Percentiles rank a stretch among this genome's conserved stretches.
Conservation (phyloP, 2,888 invertebrate genomes). For the Elgonia sp. region DNA sequence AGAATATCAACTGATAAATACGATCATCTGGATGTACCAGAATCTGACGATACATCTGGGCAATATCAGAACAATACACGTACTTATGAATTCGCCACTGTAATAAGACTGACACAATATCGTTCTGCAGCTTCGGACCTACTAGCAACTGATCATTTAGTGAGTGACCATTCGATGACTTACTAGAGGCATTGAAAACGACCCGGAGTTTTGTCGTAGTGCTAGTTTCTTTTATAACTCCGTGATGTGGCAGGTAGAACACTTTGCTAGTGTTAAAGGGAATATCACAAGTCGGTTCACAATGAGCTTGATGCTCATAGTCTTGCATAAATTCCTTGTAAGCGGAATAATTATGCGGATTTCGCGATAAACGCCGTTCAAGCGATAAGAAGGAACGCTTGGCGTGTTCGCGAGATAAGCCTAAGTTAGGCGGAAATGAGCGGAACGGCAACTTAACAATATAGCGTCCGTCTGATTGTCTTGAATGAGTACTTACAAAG, state of each 20-base stretch:
- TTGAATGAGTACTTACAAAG: no score
- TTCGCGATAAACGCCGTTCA: no score
- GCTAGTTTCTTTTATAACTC: slow-evolving; percentile 1
- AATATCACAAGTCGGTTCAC: not conserved
- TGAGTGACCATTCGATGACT: not conserved
- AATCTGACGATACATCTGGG: slow-evolving; percentile 38
- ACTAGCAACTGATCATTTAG: slow-evolving; percentile 7
- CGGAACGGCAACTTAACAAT: not conserved
- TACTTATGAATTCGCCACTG: not conserved
- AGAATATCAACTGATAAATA: slow-evolving; percentile 10
- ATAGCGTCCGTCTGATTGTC: no score
- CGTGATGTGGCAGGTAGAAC: slow-evolving; percentile 20
- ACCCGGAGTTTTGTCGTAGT: slow-evolving; percentile 1
- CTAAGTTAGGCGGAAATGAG: no score
- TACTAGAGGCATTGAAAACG: slow-evolving; percentile 14
- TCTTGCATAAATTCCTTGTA: no score
- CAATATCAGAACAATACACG: not conserved
- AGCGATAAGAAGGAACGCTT: no score
- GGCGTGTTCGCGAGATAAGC: no score
- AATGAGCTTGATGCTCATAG: no score
- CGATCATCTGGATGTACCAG: not conserved
- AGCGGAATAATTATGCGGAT: no score
- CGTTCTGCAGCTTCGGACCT: slow-evolving; percentile 2
- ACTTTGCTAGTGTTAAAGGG: no score
- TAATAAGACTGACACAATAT: not conserved